Conservation (phyloP, 2,888 invertebrate species). For the Heliconius ethilla region DNA sequence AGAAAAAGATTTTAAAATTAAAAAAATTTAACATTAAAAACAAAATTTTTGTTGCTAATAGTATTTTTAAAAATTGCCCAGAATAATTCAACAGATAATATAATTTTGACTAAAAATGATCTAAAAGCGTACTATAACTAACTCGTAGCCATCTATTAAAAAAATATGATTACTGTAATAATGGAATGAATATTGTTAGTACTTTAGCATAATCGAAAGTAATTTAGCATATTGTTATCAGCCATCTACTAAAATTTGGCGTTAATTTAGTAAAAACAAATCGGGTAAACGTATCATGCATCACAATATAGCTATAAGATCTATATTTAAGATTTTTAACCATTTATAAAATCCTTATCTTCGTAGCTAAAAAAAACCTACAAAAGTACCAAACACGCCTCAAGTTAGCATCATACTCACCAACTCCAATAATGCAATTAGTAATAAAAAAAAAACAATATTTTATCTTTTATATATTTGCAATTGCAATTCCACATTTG, state of each 20-base stretch:
- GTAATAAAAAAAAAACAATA: constrained; percentile 30
- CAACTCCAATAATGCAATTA: constrained; percentile 43
- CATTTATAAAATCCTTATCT: constrained; percentile 2
- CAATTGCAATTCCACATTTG: constrained; percentile 1
- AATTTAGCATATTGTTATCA: constrained; percentile 12
- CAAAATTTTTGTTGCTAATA: not conserved
- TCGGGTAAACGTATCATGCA: constrained; percentile 26
- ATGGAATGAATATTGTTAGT: constrained; percentile 30
- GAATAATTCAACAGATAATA: constrained; percentile 10
- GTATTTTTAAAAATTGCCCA: not conserved
- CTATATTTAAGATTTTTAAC: not conserved
- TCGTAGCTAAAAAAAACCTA: constrained; percentile 19
- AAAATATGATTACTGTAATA: constrained; percentile 21
- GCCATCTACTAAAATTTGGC: constrained; percentile 14
- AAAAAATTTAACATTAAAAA: not conserved
- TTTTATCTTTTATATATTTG: constrained; percentile 8
- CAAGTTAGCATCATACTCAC: constrained; percentile 35
- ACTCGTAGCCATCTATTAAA: constrained; percentile 20
- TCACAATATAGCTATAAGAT: constrained; percentile 14
- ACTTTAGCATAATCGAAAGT: constrained; percentile 4
- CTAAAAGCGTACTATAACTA: constrained; percentile 33
- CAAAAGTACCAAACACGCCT: constrained; percentile 9
- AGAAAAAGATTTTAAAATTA: not conserved
- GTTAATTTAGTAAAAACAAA: not conserved
- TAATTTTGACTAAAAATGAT: not conserved